These are phyloP conservation scores for Potamarius usumacintae DNA, from an alignment of 2,113 vertebrate genomes.

Conservation along the genomic window DNA sequence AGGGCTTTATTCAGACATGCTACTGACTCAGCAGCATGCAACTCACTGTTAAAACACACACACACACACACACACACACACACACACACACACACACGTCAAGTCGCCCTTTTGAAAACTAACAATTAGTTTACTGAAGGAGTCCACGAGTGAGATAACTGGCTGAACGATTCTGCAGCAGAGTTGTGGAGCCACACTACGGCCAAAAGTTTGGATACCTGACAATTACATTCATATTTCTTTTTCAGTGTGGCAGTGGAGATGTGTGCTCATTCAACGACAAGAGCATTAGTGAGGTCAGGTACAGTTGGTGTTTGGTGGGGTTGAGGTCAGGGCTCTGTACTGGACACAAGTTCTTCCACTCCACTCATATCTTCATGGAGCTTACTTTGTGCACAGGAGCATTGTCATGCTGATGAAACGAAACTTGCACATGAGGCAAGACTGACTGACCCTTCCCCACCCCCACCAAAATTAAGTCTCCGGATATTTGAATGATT, in stretches of 20 bases:
- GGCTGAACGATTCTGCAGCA: neutral
- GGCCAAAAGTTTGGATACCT: neutral
- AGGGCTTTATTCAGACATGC: constrained; percentile 82
- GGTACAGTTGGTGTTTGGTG: neutral
- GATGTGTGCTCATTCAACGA: neutral
- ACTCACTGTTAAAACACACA: constrained; percentile 73
- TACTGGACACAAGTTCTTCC: neutral
- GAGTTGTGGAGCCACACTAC: no score
- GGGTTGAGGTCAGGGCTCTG: neutral
- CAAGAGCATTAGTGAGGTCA: neutral
- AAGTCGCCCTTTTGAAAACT: neutral
- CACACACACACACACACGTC: neutral
- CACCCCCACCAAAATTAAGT: neutral
- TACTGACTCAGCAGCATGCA: constrained; percentile 84
- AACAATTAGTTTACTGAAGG: neutral
- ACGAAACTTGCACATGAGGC: neutral
- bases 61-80: neutral
- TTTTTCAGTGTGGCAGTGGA: neutral
- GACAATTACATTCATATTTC: neutral
- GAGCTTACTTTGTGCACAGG: neutral
- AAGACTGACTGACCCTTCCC: neutral
- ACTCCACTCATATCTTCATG: neutral
- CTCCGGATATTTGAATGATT: no score
- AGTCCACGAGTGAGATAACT: neutral
- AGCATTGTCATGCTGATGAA: neutral